Base-by-base conservation (phyloP, 2,113 vertebrate genomes). In the Pavo muticus region DNA sequence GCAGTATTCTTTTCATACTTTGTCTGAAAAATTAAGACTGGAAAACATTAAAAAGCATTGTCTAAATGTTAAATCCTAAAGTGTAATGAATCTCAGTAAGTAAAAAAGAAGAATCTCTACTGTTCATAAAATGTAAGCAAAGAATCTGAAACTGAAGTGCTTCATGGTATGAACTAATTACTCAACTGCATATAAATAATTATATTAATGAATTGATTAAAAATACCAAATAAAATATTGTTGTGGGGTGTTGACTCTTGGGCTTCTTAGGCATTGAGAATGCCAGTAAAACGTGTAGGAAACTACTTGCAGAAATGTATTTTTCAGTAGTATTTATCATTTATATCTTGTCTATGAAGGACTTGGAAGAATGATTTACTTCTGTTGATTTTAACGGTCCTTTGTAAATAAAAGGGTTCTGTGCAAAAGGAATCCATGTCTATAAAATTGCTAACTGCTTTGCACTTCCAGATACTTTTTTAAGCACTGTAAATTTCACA, bases 401-500 rank as follows among this genome's bases (percentile, higher is more conserved):
- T 90, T 94, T 72, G 77, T 72, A 88, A 52, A 57, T 93, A 91
- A 91, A 95, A 94, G 83, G 80, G 6, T 80, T 94, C 68, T 96
- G 21, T 94, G 69, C 61, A 76, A 90, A 90, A 96, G 60, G 70
- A 92, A 47, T 85, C 39, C 40, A 75, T 9, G 6, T 90, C 76
- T 94, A 42, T 92, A 94, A 94, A 96, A 95, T 67, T 95, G 87
- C 84, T 79, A 96, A 91, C 84, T 95, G 35, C 95, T 94, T 96
- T 91, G 45, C 42, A 20, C 76, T 95, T 95, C 45, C 69, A 93
- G 94, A 95, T 94, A 93, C 86, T 93, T 94, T 72, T 87, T 93
- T 93, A 92, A 96, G 82, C 88, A 86, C 73, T 94, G 71, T 95
- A 96, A 95, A 97, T 97, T 97, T 96, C 95, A 93, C 92, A 90